Evolutionary conservation across 2,888 invertebrate species (phyloP), one percentile per base, ranked within the genome.

Genomic region (Cheilosia impressa): DNA sequence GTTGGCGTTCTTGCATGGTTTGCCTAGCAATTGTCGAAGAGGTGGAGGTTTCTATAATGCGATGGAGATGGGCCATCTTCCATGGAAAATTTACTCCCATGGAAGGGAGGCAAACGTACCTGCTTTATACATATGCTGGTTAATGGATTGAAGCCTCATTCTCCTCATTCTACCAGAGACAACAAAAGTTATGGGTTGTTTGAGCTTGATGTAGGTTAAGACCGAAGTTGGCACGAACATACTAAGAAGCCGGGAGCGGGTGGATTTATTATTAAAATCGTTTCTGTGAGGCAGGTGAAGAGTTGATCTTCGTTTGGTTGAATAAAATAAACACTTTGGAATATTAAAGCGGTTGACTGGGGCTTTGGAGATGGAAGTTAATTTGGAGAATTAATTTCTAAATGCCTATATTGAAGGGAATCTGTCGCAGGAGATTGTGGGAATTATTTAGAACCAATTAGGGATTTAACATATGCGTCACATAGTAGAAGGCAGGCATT

Each of bases 241-340:
- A 73, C 73, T 57, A 50, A 63, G 24, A 41, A 57, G 41, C 19
- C 17, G 41, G 27, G 71, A 73, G 43, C 41, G 38, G 60, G 50
- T 45, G 63, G 63, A 63, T 66, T 83, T 63, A 83, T 63, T 73
- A 83, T 72, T 73, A 58, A 83, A 73, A 83, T 58, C 68, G 62
- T 63, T 78, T 78, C 38, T 2, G 6, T 7, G 10, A 15, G 17
- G 15, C 31, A 47, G 55, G 19, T 62, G 58, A 63, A 27, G 62
- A 63, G 80, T 69, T 69, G 19, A 75, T 19, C 38, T 31, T 47
- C 13, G n/a, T 50, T n/a, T n/a, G 55, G 66, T 43, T 72, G 73
- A 58, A 78, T 73, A 79, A 83, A 68, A 83, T 68, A 79, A 34
- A 58, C 63, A 52, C 34, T 78, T 58, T 68, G 6, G 13, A 55